Evolutionary conservation across 2,797 vertebrate species (phyloP).

Genomic region (Crossoptilon crossoptilon): DNA sequence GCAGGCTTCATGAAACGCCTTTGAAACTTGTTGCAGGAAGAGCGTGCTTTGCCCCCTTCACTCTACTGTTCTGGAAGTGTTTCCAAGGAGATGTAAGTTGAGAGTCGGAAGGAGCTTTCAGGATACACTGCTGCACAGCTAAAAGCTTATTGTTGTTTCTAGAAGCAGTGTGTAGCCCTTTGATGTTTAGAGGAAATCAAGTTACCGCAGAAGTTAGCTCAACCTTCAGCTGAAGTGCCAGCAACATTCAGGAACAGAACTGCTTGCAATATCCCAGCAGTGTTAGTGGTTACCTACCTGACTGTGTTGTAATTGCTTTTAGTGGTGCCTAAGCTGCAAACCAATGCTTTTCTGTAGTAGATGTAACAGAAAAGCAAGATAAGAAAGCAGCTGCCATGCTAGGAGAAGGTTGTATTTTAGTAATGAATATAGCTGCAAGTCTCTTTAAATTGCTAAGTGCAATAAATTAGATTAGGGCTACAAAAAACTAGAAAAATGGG

Average conservation of each 20-base stretch:
- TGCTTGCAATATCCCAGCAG: rapidly evolving
- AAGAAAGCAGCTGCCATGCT: not conserved
- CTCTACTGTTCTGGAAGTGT: not conserved
- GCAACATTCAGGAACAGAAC: rapidly evolving
- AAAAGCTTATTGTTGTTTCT: rapidly evolving
- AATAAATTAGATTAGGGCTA: not conserved
- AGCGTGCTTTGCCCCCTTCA: not conserved
- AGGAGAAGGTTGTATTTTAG: not conserved
- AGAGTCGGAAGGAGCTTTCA: not conserved
- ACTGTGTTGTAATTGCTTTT: rapidly evolving
- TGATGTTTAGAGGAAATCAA: not conserved
- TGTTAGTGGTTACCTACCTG: not conserved
- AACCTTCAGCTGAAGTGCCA: not conserved
- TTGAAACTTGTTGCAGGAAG: not conserved
- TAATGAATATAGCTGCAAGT: not conserved
- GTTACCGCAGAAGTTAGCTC: not conserved
- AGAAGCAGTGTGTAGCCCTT: rapidly evolving
- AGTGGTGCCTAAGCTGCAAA: not conserved
- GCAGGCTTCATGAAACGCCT: not conserved
- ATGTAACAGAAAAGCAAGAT: not conserved
- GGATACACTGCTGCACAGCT: not conserved
- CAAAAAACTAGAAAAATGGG: not conserved
- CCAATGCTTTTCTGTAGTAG: rapidly evolving
- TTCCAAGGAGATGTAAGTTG: not conserved
- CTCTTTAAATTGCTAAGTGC: not conserved